phyloP scores from a whole-genome alignment of 1,140 invertebrate genomes.

The Potamilus streckersoni region DNA sequence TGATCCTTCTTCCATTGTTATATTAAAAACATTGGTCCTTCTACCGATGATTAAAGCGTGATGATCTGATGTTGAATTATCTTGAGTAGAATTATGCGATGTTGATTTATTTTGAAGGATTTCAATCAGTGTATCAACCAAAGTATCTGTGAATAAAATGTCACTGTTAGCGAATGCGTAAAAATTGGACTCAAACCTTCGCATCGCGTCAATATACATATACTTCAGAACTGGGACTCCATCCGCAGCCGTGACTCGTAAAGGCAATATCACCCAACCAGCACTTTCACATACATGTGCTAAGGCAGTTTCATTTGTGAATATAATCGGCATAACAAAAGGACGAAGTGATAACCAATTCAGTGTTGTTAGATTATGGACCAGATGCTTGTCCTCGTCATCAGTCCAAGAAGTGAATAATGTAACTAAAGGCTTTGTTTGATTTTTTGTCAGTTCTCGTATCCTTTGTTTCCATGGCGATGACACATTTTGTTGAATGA shows the following conservation, averaged over 20 bases:
- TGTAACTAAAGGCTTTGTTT: not conserved
- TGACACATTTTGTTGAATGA: not conserved
- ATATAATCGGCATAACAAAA: conserved; percentile 34
- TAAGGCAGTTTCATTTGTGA: conserved; percentile 30
- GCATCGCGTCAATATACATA: too few species aligned
- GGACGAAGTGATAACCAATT: conserved; percentile 33
- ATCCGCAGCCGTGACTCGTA: conserved; percentile 7
- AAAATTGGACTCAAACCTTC: conserved; percentile 33
- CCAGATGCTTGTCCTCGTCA: too few species aligned
- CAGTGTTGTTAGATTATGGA: too few species aligned
- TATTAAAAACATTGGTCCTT: conserved; percentile 41
- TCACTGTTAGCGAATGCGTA: conserved; percentile 45
- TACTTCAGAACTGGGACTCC: too few species aligned
- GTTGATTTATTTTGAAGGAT: too few species aligned
- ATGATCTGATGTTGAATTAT: not conserved
- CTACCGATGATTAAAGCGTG: conserved; percentile 33
- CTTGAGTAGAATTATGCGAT: too few species aligned
- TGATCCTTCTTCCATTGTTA: conserved; percentile 31
- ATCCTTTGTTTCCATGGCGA: too few species aligned
- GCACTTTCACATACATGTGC: conserved; percentile 11
- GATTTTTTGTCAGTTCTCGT: too few species aligned
- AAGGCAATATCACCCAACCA: conserved; percentile 29
- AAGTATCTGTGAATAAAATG: conserved; percentile 37
- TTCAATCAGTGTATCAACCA: conserved; percentile 31
- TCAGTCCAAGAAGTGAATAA: too few species aligned